Base-by-base conservation (phyloP, 2,113 vertebrate genomes). In the Hippocampus comes region DNA sequence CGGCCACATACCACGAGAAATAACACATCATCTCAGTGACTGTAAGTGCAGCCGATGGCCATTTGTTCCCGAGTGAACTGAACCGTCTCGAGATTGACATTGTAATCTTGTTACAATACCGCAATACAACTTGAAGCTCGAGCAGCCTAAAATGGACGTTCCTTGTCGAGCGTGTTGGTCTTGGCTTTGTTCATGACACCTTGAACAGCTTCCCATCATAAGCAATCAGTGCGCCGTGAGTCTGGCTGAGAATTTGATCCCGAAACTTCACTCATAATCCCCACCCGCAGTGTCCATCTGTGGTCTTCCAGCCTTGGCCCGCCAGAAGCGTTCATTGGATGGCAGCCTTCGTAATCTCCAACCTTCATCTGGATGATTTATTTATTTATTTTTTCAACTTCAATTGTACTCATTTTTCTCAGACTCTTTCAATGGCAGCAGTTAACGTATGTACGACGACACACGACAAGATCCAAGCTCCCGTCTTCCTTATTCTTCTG, bases 401-500 rank as follows among this genome's bases (percentile, higher is more conserved):
- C 18, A 60, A 34, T 20, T 34, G 38, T n/a, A 21, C 63, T 12
- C 0, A 11, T 42, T n/a, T 43, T 64, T 42, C 61, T 42, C 21
- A 2, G 10, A 38, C 34, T 10, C 38, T 15, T 61, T 17, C n/a
- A 34, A n/a, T 27, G 23, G 38, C 61, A 46, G 34, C 30, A 23
- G 43, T 59, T 30, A 57, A 57, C 55, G 55, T 55, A 51, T 38
- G 10, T 38, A 68, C 18, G 3, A 11, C 18, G 21, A 53, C 23
- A 61, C 67, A 15, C 60, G 48, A 18, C 63, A 70, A 41, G 23
- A 78, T 57, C 70, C 56, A 25, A 51, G 27, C 27, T 63, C 49
- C 51, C 56, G 49, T 71, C 70, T 20, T 59, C 53, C 65, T 59
- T 68, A 64, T 74, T 25, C 72, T 75, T 73, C 78, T 76, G 68